Evolutionary conservation across 2,797 vertebrate genomes (phyloP).

Genomic region (Percopsis omiscomaycus): DNA sequence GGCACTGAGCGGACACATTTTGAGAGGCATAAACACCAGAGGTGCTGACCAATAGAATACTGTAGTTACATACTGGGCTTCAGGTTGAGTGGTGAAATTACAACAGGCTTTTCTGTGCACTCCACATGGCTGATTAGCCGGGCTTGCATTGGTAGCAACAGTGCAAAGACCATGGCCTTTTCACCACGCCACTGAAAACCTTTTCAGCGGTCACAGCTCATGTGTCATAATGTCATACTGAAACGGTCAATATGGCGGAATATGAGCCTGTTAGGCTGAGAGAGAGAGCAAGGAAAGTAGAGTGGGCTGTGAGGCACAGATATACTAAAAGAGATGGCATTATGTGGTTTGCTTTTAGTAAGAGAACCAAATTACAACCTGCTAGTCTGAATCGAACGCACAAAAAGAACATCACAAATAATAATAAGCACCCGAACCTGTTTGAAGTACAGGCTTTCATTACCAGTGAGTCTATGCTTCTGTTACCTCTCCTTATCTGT

Average conservation of each 20-base stretch:
- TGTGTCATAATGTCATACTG: constrained; percentile 31
- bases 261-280: constrained; percentile 15
- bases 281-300: constrained; percentile 18
- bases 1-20: not conserved
- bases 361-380: constrained; percentile 48
- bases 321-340: constrained; percentile 3
- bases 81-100: constrained; percentile 46
- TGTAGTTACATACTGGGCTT: constrained; percentile 16
- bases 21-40: constrained; percentile 26
- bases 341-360: constrained; percentile 38
- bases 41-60: not conserved
- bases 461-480: constrained; percentile 22
- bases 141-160: constrained; percentile 53
- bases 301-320: constrained; percentile 3
- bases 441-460: constrained; percentile 53
- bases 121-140: constrained; percentile 50
- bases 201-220: constrained; percentile 23
- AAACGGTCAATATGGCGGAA: constrained; percentile 36
- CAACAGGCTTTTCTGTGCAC: constrained; percentile 36
- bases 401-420: constrained; percentile 45
- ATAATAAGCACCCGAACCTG: constrained; percentile 42
- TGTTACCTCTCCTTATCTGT: not conserved
- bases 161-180: constrained; percentile 38
- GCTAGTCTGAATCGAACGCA: constrained; percentile 31
- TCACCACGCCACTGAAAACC: constrained; percentile 23